Percentiles rank a stretch among this genome's conserved stretches.
phyloP scores from a whole-genome alignment of 2,888 invertebrate species.

The Anthoptus insignis region DNA sequence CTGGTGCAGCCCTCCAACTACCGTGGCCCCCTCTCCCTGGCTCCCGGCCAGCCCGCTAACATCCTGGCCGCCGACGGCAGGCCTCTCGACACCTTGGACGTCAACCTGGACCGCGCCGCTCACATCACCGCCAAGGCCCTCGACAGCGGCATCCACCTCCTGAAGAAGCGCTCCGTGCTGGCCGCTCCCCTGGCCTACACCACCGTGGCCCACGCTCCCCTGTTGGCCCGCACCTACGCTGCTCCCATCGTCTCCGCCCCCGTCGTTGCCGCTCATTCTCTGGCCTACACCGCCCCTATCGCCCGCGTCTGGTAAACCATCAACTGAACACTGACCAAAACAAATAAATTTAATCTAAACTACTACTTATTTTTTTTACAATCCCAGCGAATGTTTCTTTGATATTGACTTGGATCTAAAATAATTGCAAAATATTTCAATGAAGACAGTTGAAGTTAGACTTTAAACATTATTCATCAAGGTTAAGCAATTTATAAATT shows the following conservation, averaged over 20 bases:
- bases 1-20: slow-evolving; percentile 58
- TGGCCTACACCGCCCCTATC: slow-evolving; percentile 65
- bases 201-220: slow-evolving; percentile 53
- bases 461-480: too few relatives aligned
- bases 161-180: slow-evolving; percentile 64
- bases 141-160: slow-evolving; percentile 61
- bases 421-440: too few relatives aligned
- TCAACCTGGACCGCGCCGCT: slow-evolving; percentile 78
- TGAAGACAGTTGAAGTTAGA: too few relatives aligned
- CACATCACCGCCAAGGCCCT: slow-evolving; percentile 75
- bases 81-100: slow-evolving; percentile 78
- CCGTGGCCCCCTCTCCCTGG: slow-evolving; percentile 73
- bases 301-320: slow-evolving; percentile 51
- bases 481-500: too few relatives aligned
- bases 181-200: slow-evolving; percentile 56
- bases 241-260: slow-evolving; percentile 32
- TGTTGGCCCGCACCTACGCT: slow-evolving; percentile 52
- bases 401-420: too few relatives aligned
- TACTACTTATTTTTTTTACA: background rate
- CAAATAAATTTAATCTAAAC: background rate
- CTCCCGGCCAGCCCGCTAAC: slow-evolving; percentile 77
- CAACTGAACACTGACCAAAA: slow-evolving; percentile 26
- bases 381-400: background rate
- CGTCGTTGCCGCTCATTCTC: slow-evolving; percentile 50
- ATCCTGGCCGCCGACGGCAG: slow-evolving; percentile 75